A percentile compares a stretch with the other conserved stretches of the same genome.
phyloP scores from a whole-genome alignment of 2,888 invertebrate genomes.

The Deilephila porcellus region DNA sequence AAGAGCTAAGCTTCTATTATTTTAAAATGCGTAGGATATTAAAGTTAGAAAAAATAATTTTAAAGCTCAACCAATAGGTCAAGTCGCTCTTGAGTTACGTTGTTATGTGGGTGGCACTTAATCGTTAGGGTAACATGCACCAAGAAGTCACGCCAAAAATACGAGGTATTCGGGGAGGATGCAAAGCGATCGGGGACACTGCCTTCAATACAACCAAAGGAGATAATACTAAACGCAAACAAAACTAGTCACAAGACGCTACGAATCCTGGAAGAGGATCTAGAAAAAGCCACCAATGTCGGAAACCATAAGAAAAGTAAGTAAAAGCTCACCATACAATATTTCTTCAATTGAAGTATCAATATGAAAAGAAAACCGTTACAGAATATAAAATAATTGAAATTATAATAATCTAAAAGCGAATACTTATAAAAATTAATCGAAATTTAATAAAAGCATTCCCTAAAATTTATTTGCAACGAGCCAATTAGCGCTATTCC shows the following conservation, averaged over 20 bases:
- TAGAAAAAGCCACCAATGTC: slow-evolving; percentile 66
- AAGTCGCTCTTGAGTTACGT: slow-evolving; percentile 53
- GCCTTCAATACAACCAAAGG: slow-evolving; percentile 84
- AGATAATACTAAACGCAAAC: slow-evolving; percentile 71
- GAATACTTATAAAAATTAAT: slow-evolving; percentile 55
- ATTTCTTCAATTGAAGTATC: slow-evolving; percentile 62
- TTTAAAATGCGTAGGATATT: slow-evolving; percentile 59
- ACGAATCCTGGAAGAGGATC: slow-evolving; percentile 63
- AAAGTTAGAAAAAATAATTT: slow-evolving; percentile 57
- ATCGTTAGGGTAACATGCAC: slow-evolving; percentile 79
- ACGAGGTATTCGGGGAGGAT: slow-evolving; percentile 74
- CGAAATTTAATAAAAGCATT: slow-evolving; percentile 66
- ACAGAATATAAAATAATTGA: slow-evolving; percentile 59
- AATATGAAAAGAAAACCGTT: slow-evolving; percentile 61
- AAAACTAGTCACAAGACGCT: slow-evolving; percentile 71
- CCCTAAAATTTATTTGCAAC: slow-evolving; percentile 56
- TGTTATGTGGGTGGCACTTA: slow-evolving; percentile 65
- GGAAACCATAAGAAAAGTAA: slow-evolving; percentile 58
- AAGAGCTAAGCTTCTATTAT: slow-evolving; percentile 76
- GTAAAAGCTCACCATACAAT: slow-evolving; percentile 70
- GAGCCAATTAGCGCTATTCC: slow-evolving; percentile 63
- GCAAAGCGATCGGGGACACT: slow-evolving; percentile 85
- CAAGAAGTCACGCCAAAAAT: slow-evolving; percentile 85
- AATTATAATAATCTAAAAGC: slow-evolving; percentile 60
- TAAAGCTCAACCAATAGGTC: slow-evolving; percentile 50